These are phyloP conservation scores for Philotrypesis tridentata DNA, from an alignment of 1,140 invertebrate genomes.

Conservation along the genomic window DNA sequence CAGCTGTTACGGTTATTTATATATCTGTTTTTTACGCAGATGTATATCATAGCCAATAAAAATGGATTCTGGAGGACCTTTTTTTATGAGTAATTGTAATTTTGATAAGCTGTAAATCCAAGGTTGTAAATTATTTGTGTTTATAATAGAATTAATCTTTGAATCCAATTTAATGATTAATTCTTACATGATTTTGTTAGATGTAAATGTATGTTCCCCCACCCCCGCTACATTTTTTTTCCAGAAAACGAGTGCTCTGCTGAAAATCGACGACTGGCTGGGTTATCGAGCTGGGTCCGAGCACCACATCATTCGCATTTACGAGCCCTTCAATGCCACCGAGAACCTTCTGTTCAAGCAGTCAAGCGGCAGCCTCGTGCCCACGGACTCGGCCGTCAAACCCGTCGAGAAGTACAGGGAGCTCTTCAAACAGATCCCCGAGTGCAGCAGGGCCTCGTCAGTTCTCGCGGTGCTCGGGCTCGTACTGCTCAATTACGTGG, in stretches of 20 bases:
- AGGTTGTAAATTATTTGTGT: too few relatives aligned
- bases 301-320: slow-evolving; percentile 67
- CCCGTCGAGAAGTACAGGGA: slow-evolving; percentile 63
- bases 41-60: too few relatives aligned
- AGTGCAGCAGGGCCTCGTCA: slow-evolving; percentile 52
- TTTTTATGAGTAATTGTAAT: too few relatives aligned
- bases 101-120: too few relatives aligned
- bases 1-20: too few relatives aligned
- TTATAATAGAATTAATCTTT: too few relatives aligned
- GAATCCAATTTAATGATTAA: too few relatives aligned
- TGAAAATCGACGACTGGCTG: slow-evolving; percentile 75
- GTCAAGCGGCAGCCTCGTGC: slow-evolving; percentile 73
- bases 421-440: slow-evolving; percentile 66
- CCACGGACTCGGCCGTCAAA: slow-evolving; percentile 57
- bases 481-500: background rate
- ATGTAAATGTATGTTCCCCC: too few relatives aligned
- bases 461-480: slow-evolving; percentile 7
- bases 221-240: too few relatives aligned
- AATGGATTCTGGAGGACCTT: too few relatives aligned
- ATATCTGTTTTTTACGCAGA: too few relatives aligned
- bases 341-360: slow-evolving; percentile 76
- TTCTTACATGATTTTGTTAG: too few relatives aligned
- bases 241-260: slow-evolving; percentile 68
- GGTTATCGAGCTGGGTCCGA: slow-evolving; percentile 57
- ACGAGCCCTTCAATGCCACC: slow-evolving; percentile 71